These are phyloP conservation scores for Leptonema lineaticorne DNA, from an alignment of 1,140 invertebrate genomes.

Conservation along the genomic window DNA sequence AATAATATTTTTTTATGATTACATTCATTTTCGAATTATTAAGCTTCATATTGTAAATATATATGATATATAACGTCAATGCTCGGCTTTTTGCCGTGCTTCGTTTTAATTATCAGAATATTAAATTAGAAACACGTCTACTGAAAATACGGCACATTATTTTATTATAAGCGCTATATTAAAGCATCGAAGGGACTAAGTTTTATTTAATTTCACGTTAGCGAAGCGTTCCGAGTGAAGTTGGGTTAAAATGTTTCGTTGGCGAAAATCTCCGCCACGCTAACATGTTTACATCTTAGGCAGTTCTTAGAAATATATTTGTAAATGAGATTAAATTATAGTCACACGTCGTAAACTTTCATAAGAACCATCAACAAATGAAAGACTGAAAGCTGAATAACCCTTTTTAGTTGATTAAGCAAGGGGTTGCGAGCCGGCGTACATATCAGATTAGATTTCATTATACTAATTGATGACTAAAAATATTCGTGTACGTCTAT, in stretches of 20 bases:
- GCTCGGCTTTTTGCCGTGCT: too few relatives aligned
- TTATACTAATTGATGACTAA: slow-evolving; percentile 17
- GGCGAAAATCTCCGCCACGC: neutral
- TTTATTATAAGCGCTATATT: too few relatives aligned
- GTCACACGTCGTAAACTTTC: slow-evolving; percentile 19
- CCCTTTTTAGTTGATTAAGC: slow-evolving; percentile 19
- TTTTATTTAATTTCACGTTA: slow-evolving; percentile 2
- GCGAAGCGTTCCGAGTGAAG: neutral
- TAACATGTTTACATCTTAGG: slow-evolving; percentile 3
- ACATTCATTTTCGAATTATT: too few relatives aligned
- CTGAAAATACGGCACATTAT: neutral
- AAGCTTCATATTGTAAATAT: too few relatives aligned
- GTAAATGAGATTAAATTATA: slow-evolving; percentile 15
- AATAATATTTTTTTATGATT: too few relatives aligned
- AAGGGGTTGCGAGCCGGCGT: neutral
- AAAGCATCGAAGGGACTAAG: neutral
- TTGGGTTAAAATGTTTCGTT: slow-evolving; percentile 12
- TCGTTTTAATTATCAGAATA: too few relatives aligned
- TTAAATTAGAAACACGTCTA: neutral
- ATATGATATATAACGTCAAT: too few relatives aligned
- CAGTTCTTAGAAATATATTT: slow-evolving; percentile 15
- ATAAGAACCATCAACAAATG: slow-evolving; percentile 16
- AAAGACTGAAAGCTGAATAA: slow-evolving; percentile 13
- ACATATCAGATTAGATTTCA: slow-evolving; percentile 16
- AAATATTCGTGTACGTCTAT: slow-evolving; percentile 7